These are phyloP conservation scores for Anoplopoma fimbria DNA, from an alignment of 2,113 vertebrate genomes.

Conservation along the genomic window DNA sequence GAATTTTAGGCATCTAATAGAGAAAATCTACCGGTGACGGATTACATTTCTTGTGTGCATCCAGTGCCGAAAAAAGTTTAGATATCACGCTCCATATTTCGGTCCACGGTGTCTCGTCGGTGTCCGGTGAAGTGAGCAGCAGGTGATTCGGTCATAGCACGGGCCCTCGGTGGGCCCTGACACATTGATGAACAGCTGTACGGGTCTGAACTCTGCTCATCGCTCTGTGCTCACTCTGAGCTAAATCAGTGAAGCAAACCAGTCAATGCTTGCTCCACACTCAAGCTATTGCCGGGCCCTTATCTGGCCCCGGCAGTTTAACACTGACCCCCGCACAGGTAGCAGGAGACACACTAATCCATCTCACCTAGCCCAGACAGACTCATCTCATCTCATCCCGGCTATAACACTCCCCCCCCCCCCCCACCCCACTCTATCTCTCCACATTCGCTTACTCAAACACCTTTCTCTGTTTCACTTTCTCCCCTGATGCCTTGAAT, in stretches of 20 bases:
- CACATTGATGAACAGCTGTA: conserved; percentile 77
- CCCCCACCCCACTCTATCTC: conserved; percentile 23
- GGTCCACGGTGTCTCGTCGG: not conserved
- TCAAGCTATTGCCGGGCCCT: conserved; percentile 76
- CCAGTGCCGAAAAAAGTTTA: not conserved
- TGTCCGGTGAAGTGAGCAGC: not conserved
- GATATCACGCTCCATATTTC: not conserved
- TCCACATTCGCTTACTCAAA: conserved; percentile 52
- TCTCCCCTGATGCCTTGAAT: conserved; percentile 40
- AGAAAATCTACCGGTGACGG: not conserved
- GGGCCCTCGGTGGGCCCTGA: conserved; percentile 38
- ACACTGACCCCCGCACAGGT: conserved; percentile 85
- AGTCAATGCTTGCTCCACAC: conserved; percentile 77
- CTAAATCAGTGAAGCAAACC: conserved; percentile 73
- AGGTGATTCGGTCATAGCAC: conserved; percentile 1
- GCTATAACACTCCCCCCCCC: conserved; percentile 26
- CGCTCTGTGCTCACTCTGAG: conserved; percentile 60
- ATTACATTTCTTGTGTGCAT: not conserved
- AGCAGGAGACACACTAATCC: conserved; percentile 83
- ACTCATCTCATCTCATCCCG: conserved; percentile 63
- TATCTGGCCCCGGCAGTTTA: conserved; percentile 80
- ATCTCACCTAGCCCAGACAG: conserved; percentile 77
- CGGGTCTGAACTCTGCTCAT: conserved; percentile 70
- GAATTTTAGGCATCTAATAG: not conserved
- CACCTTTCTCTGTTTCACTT: conserved; percentile 36